phyloP scores from a whole-genome alignment of 2,113 vertebrate species.

The Lagopus muta region DNA sequence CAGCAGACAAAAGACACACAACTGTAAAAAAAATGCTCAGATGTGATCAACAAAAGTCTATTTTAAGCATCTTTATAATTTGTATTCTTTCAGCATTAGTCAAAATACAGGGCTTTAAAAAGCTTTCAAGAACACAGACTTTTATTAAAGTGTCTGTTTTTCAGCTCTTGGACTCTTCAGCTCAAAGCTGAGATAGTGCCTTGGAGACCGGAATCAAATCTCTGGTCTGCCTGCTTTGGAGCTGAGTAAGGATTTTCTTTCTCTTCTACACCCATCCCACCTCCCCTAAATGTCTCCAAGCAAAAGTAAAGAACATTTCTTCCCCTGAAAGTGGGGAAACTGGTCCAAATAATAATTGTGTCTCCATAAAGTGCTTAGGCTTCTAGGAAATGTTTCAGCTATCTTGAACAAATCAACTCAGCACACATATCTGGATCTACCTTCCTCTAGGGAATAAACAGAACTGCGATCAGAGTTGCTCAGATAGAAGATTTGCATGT shows the following conservation, averaged over 20 bases:
- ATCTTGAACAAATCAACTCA: not conserved
- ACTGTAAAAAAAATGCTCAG: not conserved
- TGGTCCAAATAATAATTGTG: not conserved
- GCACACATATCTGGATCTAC: not conserved
- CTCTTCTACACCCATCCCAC: not conserved
- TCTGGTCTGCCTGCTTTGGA: not conserved
- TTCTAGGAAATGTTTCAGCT: not conserved
- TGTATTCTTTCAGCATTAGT: accelerated
- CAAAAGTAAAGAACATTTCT: not conserved
- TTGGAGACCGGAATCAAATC: not conserved
- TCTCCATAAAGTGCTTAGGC: not conserved
- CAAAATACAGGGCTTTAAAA: not conserved
- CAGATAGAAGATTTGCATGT: not conserved
- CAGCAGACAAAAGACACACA: not conserved
- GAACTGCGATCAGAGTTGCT: not conserved
- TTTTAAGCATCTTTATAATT: not conserved
- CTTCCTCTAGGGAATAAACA: not conserved
- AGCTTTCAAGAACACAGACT: not conserved
- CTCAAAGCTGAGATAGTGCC: not conserved
- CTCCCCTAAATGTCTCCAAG: not conserved
- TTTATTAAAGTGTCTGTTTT: not conserved
- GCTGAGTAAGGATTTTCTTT: not conserved
- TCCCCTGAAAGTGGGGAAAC: not conserved
- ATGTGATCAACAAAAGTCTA: not conserved
- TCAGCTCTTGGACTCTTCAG: not conserved